Percentiles rank a stretch among this genome's conserved stretches.
phyloP scores from a whole-genome alignment of 2,888 invertebrate genomes.

The Alloscopus bannaensis region DNA sequence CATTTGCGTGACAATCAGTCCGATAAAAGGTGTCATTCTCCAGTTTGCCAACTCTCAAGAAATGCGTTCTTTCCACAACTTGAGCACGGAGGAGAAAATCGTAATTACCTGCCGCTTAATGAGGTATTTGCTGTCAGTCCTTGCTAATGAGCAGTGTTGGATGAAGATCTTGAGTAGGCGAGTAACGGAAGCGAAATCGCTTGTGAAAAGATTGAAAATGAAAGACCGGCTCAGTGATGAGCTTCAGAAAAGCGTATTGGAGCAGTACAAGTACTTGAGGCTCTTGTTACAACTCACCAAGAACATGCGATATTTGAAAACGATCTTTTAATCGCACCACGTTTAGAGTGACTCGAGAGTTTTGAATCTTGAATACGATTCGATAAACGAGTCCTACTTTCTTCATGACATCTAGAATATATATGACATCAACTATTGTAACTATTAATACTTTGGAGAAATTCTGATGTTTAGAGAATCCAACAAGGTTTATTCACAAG shows the following conservation, averaged over 20 bases:
- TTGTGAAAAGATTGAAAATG: slow-evolving; percentile 56
- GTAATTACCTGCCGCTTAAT: slow-evolving; percentile 33
- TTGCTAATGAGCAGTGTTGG: slow-evolving; percentile 38
- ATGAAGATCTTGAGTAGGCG: slow-evolving; percentile 28
- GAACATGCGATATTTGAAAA: slow-evolving; percentile 43
- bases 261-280: slow-evolving; percentile 32
- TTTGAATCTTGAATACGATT: too few species aligned
- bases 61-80: slow-evolving; percentile 1
- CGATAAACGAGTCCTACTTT: too few species aligned
- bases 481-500: neutral
- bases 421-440: too few species aligned
- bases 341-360: too few species aligned
- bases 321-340: too few species aligned
- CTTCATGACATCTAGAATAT: too few species aligned
- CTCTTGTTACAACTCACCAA: slow-evolving; percentile 45
- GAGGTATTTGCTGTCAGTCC: slow-evolving; percentile 7
- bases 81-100: slow-evolving; percentile 41
- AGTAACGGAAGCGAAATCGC: slow-evolving; percentile 42
- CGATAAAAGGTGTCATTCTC: slow-evolving; percentile 19
- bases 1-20: slow-evolving; percentile 35
- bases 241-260: slow-evolving; percentile 29
- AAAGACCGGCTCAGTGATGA: slow-evolving; percentile 38
- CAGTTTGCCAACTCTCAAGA: neutral
- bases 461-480: too few species aligned
- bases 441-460: too few species aligned